A percentile compares a stretch with the other conserved stretches of the same genome.
Evolutionary conservation across 2,113 vertebrate genomes (phyloP).

Genomic region (Pygoscelis antarcticus): DNA sequence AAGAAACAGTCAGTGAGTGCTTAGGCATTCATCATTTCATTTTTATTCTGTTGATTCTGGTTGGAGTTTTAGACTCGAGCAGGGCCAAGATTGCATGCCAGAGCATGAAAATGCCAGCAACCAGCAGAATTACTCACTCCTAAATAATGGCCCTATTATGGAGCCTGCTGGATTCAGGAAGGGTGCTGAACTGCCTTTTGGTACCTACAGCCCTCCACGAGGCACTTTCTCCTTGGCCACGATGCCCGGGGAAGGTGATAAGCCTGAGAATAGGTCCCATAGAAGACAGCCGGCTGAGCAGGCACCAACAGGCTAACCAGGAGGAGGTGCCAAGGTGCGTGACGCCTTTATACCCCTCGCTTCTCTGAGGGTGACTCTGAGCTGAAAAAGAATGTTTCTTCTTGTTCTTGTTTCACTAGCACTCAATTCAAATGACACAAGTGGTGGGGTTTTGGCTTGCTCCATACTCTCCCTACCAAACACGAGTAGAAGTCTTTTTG

Average conservation of each 20-base stretch:
- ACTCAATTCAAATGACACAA: not conserved
- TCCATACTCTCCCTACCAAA: not conserved
- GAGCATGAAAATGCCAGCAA: not conserved
- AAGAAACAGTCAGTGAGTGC: not conserved
- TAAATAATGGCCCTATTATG: not conserved
- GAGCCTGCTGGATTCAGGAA: not conserved
- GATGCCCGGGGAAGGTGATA: not conserved
- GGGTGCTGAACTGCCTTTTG: not conserved
- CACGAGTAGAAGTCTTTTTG: not conserved
- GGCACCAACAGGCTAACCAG: rapidly evolving
- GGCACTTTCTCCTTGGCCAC: not conserved
- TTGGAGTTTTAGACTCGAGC: not conserved
- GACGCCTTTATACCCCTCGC: not conserved
- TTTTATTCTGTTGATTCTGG: conserved; percentile 19
- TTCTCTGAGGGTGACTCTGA: not conserved
- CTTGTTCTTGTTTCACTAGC: not conserved
- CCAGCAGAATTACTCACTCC: not conserved
- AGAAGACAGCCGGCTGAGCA: not conserved
- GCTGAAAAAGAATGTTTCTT: not conserved
- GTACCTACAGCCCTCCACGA: not conserved
- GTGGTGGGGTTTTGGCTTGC: not conserved
- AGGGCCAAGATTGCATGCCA: not conserved
- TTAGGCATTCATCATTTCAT: not conserved
- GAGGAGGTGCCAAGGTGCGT: rapidly evolving
- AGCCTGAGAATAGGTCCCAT: not conserved